Evolutionary conservation across 2,797 vertebrate species (phyloP), one percentile per base, ranked within the genome.

Genomic region (Spinus pinus): DNA sequence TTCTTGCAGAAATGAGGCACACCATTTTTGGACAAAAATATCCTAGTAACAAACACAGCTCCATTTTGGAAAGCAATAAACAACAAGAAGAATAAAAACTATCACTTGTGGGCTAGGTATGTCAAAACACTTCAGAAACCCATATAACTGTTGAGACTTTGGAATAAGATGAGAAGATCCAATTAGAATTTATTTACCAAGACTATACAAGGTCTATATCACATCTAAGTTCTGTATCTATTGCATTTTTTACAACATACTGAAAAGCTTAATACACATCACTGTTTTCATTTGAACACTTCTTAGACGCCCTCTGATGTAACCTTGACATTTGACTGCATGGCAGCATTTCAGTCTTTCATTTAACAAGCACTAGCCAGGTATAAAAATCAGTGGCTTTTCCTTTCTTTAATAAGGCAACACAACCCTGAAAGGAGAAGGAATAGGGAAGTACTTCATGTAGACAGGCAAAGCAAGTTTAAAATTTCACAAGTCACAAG

Each of bases 381-480:
- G 37, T 53, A 79, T 30, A 62, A 35, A 35, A 70, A 72, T 25
- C 27, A 50, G 35, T 16, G 42, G 30, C 64, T 31, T 35, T 66
- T 89, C 61, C 46, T 69, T 83, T 69, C 44, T 82, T 81, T 54
- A 71, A 50, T n/a, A 58, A 41, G 31, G 23, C 60, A 78, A 58
- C 8, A 21, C 3, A 16, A 23, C 21, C 67, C 49, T 2, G 25
- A 71, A 80, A 74, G 41, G 51, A 71, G 28, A 86, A 72, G 42
- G 41, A 93, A 88, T 66, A 86, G 44, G n/a, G 35, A 91, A 87
- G 30, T 16, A 35, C 65, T 88, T 87, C 61, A 54, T 2, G 31
- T 10, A 81, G 67, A 81, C 80, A 93, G 90, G 93, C 58, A 95
- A 91, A 90, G 81, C 88, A 81, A 91, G 93, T 78, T 93, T 79